Base-by-base conservation (phyloP, 1,140 invertebrate species). In the Magallana ariakensis region DNA sequence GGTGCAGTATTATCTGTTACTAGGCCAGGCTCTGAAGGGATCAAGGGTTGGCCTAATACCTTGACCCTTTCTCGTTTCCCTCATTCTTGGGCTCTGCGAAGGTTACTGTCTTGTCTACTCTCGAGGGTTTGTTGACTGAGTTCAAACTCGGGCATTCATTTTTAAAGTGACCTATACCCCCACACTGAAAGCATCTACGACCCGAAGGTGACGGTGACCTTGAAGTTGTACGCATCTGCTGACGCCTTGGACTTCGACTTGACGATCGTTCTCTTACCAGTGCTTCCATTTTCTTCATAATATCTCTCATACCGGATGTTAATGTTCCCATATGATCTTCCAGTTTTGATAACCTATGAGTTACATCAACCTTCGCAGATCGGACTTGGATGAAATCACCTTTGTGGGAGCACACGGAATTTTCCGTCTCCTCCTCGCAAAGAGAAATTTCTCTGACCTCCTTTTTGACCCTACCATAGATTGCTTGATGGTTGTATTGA, bases 31-130 rank as follows among this genome's bases (percentile, higher is more conserved):
- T 46, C 33, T 6, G 54, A 5, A 13, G 1, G 66, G 62, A 54
- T 11, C 66, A 53, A 66, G 85, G 22, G 54, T 46, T 22, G 87
- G 83, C 53, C 83, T 80, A 7, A 13, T 54, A 11, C n/a, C 70
- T 55, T 33, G 62, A 75, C 54, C 87, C 83, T 54, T 87, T n/a
- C 13, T 53, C 13, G 54, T 87, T 85, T 87, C 81, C 57, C 85
- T 15, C 3, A 55, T 80, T 54, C 83, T 46, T 33, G n/a, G 16
- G 13, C 26, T 2, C 7, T 57, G 6, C 26, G 58, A 5, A 46
- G 7, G 7, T 46, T 54, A n/a, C 57, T 53, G 11, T 8, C 26
- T 46, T 82, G 10, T 22, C 54, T 22, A n/a, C n/a, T n/a, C n/a
- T n/a, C n/a, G 33, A 9, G 7, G 16, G 9, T 56, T 8, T 81